Percentiles rank a stretch among this genome's conserved stretches.
Conservation (phyloP, 2,797 vertebrate genomes). For the Myripristis jacobus region DNA sequence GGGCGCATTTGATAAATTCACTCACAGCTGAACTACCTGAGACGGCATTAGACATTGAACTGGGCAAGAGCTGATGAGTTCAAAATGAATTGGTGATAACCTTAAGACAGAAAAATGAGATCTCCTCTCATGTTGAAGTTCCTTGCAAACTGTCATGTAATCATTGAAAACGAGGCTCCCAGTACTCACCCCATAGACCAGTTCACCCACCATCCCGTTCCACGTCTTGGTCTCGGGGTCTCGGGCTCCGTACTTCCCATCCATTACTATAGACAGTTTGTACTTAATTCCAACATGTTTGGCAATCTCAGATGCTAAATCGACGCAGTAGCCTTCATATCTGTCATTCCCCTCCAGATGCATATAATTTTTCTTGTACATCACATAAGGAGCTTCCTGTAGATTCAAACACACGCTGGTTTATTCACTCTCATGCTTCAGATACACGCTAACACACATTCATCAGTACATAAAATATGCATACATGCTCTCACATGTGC, state of each 20-base stretch:
- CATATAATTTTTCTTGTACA: slow-evolving; percentile 99
- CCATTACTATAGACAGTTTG: slow-evolving; percentile 99
- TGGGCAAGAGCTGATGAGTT: slow-evolving; percentile 78
- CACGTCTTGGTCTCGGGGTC: slow-evolving; percentile 99
- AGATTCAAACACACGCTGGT: slow-evolving; percentile 88
- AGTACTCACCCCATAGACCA: slow-evolving; percentile 99
- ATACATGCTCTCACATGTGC: slow-evolving; percentile 67
- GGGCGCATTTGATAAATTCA: slow-evolving; percentile 76
- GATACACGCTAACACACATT: slow-evolving; percentile 45
- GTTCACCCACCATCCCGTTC: slow-evolving; percentile 99
- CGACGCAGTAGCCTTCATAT: slow-evolving; percentile 99
- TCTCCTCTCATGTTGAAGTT: slow-evolving; percentile 87
- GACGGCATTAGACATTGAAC: slow-evolving; percentile 72
- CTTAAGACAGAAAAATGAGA: slow-evolving; percentile 83
- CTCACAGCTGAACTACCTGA: slow-evolving; percentile 76
- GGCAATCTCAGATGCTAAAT: slow-evolving; percentile 99
- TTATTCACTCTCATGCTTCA: slow-evolving; percentile 79
- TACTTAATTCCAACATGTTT: slow-evolving; percentile 99
- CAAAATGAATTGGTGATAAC: slow-evolving; percentile 78
- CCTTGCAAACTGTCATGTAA: slow-evolving; percentile 86
- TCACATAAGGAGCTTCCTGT: slow-evolving; percentile 99
- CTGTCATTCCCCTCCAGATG: slow-evolving; percentile 99
- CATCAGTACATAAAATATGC: slow-evolving; percentile 67
- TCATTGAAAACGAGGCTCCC: slow-evolving; percentile 75
- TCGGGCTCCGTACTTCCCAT: slow-evolving; percentile 98